Evolutionary conservation across 2,888 invertebrate genomes (phyloP).

Genomic region (Parnassius apollo): DNA sequence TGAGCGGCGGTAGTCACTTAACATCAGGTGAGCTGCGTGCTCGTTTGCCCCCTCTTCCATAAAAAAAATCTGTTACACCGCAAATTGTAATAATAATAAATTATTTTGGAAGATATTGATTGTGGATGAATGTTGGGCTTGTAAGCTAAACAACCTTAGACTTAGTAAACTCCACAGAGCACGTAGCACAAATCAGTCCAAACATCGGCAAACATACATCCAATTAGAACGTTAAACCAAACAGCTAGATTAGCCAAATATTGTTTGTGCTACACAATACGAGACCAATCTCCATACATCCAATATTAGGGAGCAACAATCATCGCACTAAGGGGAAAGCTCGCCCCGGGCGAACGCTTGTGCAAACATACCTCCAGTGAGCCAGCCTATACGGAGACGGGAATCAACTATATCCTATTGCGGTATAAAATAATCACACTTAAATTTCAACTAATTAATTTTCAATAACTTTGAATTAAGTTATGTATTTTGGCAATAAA

Average conservation of each 20-base stretch:
- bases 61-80: too few species aligned
- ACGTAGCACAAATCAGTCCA: conserved; percentile 40
- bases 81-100: too few species aligned
- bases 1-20: too few species aligned
- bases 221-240: conserved; percentile 63
- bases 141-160: too few species aligned
- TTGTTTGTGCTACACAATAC: conserved; percentile 67
- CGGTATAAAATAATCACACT: too few species aligned
- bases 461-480: too few species aligned
- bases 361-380: conserved; percentile 35
- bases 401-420: not conserved
- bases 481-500: too few species aligned
- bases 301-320: conserved; percentile 53
- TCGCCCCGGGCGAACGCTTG: conserved; percentile 40
- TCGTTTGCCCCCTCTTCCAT: too few species aligned
- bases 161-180: conserved; percentile 32
- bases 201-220: conserved; percentile 52
- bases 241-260: conserved; percentile 68
- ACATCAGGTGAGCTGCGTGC: too few species aligned
- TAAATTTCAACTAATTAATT: too few species aligned
- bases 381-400: conserved; percentile 29
- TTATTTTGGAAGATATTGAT: too few species aligned
- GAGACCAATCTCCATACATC: conserved; percentile 62
- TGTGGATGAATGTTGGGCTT: too few species aligned
- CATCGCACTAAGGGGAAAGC: conserved; percentile 42